Evolutionary conservation across 2,113 vertebrate genomes (phyloP), one percentile per base, ranked within the genome.

Genomic region (Australoheros scitulus): DNA sequence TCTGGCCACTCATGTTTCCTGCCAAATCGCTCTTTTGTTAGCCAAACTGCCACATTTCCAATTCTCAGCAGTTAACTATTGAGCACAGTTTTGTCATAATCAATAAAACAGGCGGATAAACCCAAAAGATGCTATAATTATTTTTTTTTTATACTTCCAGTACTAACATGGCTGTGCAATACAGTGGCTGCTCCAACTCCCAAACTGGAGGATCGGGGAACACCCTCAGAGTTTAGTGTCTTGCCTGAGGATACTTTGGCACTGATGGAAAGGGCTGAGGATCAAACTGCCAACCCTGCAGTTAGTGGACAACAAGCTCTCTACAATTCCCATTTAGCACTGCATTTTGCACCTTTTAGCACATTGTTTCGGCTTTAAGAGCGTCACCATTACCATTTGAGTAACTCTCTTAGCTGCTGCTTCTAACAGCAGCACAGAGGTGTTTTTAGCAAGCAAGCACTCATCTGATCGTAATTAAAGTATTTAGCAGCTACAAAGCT

Each of bases 1-100:
- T 74, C 47, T 34, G 0, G 50, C 56, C 52, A 57, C 52, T 57
- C n/a, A 0, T 32, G 11, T 34, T 76, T 36, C 50, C 22, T 76
- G 29, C 52, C 72, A 58, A 76, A 58, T 36, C 11, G 13, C 52
- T 36, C 3, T 72, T 52, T 72, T 52, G 11, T 32, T 52, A 32
- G 17, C 68, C 68, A 72, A 55, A 32, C 32, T 55, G 47, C 47
- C 50, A 72, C 47, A 72, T 72, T 72, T 9, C 47, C 47, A 72
- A 72, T 34, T 72, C 68, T 72, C 0, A 7, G 47, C 47, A 34
- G 26, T 72, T 72, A 55, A 55, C 47, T 14, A 55, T 11, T 34
- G 47, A 72, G 47, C 26, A 72, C 68, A 57, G 52, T 72, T 72
- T 72, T 3, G 47, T 52, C 47, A 72, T 72, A 72, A 72, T 72